These are phyloP conservation scores for Thumatha senex DNA, from an alignment of 2,888 invertebrate species.

Conservation along the genomic window DNA sequence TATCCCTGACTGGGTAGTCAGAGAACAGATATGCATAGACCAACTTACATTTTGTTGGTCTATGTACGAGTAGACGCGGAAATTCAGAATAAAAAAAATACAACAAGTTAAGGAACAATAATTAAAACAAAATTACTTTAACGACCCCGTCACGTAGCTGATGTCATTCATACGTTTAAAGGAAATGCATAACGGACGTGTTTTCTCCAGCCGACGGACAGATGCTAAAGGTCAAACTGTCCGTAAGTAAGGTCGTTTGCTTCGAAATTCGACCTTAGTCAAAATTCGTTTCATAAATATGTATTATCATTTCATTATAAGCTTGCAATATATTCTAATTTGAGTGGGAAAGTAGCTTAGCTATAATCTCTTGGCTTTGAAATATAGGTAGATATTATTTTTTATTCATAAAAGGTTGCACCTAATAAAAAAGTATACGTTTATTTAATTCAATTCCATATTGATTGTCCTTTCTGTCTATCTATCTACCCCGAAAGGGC, in stretches of 20 bases:
- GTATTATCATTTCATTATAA: background rate
- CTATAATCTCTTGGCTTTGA: background rate
- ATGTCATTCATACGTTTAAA: background rate
- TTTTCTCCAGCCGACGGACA: background rate
- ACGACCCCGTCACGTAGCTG: background rate
- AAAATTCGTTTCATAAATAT: background rate
- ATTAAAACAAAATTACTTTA: background rate
- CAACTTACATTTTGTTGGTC: too few species aligned
- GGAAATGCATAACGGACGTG: background rate
- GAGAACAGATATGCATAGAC: too few species aligned
- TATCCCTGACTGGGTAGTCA: too few species aligned
- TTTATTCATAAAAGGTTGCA: too few species aligned
- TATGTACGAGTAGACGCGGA: background rate
- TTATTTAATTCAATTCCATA: too few species aligned
- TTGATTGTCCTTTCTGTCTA: too few species aligned
- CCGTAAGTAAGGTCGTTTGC: background rate
- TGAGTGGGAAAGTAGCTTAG: background rate
- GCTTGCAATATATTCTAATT: background rate
- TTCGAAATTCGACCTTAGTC: background rate
- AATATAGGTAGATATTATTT: too few species aligned
- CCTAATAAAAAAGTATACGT: too few species aligned
- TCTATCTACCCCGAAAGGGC: too few species aligned
- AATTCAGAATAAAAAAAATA: background rate
- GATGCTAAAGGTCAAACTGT: background rate
- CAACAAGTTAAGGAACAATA: background rate